A percentile compares a stretch with the other conserved stretches of the same genome.
phyloP scores from a whole-genome alignment of 2,797 vertebrate genomes.

The Otolemur crassicaudatus region DNA sequence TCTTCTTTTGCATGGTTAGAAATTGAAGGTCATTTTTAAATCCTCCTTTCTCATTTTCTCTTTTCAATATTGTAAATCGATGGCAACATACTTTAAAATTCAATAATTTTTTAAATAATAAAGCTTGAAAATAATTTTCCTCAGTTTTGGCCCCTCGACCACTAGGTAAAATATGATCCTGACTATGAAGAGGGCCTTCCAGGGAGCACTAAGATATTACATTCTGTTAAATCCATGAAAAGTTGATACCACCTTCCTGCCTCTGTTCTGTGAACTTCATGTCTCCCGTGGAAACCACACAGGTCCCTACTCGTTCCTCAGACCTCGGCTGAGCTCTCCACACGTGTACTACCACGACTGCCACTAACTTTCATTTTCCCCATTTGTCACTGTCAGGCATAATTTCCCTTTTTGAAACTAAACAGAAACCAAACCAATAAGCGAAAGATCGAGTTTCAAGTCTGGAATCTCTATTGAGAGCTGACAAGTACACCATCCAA shows the following conservation, averaged over 20 bases:
- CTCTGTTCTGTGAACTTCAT: background rate
- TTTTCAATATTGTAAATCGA: background rate
- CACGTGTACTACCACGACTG: background rate
- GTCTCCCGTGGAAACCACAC: background rate
- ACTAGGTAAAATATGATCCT: background rate
- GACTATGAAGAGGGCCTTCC: background rate
- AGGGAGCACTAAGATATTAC: background rate
- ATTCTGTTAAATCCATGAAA: background rate
- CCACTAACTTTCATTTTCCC: background rate
- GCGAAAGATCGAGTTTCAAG: background rate
- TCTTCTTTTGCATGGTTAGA: background rate
- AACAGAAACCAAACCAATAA: background rate
- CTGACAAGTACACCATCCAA: background rate
- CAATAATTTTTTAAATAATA: background rate
- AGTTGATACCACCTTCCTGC: background rate
- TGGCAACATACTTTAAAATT: background rate
- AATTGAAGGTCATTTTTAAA: slow-evolving; percentile 17
- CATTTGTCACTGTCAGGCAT: background rate
- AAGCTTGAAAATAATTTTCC: background rate
- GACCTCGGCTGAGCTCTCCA: background rate
- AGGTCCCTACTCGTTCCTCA: background rate
- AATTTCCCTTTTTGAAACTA: background rate
- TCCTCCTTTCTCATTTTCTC: background rate
- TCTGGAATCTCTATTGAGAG: background rate
- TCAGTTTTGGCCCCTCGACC: background rate